A percentile compares a stretch with the other conserved stretches of the same genome.
Evolutionary conservation across 2,797 vertebrate species (phyloP).

Genomic region (Myoxocephalus aenaeus): DNA sequence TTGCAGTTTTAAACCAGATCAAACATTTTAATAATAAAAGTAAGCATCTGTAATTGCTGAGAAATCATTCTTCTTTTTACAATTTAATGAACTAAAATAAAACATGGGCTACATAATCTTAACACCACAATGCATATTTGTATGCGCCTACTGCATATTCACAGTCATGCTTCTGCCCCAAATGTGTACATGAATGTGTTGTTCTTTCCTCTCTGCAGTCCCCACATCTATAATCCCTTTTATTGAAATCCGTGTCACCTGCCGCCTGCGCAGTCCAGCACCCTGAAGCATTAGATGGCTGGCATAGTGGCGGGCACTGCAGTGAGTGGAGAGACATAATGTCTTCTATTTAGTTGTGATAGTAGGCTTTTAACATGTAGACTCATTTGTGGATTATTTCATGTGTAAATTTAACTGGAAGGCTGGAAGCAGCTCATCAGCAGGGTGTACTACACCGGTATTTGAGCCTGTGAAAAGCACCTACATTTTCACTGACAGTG

Average conservation of each 20-base stretch:
- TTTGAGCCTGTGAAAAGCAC: slow-evolving; percentile 38
- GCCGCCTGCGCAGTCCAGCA: slow-evolving; percentile 84
- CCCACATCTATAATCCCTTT: slow-evolving; percentile 86
- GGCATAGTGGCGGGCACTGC: slow-evolving; percentile 79
- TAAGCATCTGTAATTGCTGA: background rate
- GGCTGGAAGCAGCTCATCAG: slow-evolving; percentile 30
- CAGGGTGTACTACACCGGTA: slow-evolving; percentile 19
- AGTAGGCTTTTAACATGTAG: slow-evolving; percentile 39
- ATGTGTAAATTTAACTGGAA: slow-evolving; percentile 21
- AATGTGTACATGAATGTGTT: slow-evolving; percentile 61
- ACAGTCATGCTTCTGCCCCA: slow-evolving; percentile 49
- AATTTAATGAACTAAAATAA: background rate
- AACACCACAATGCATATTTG: background rate
- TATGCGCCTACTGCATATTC: slow-evolving; percentile 24
- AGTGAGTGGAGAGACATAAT: slow-evolving; percentile 52
- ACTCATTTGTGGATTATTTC: slow-evolving; percentile 36
- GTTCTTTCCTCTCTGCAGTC: slow-evolving; percentile 77
- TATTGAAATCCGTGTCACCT: slow-evolving; percentile 88
- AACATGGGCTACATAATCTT: slow-evolving; percentile 3
- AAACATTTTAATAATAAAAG: background rate
- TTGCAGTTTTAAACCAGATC: background rate
- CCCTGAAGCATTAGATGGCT: slow-evolving; percentile 82
- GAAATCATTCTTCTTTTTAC: background rate
- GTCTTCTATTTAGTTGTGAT: slow-evolving; percentile 57
- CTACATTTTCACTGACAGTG: slow-evolving; percentile 44